Evolutionary conservation across 2,888 invertebrate species (phyloP), one percentile per base, ranked within the genome.

Genomic region (Apodemia mormo): DNA sequence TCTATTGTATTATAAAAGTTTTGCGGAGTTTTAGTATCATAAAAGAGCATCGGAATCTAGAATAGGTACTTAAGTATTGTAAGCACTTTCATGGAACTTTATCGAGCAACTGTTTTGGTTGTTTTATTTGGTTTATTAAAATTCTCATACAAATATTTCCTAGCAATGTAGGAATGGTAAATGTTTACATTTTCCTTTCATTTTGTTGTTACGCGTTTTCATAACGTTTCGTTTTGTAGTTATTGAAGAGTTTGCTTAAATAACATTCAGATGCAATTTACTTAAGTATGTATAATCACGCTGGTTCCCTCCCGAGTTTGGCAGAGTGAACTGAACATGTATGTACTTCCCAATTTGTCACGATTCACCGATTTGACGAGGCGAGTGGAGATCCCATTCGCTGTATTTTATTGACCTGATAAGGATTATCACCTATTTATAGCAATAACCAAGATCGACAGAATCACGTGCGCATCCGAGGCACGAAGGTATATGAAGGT

Each of bases 91-190:
- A 29, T 7, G 61, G 61, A 61, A 61, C 61, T 61, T 61, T 61
- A 37, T 61, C 61, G 37, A 9, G 33, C 9, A 61, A 61, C 30
- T 33, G 30, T 49, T 61, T 61, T 33, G 33, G 58, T 61, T 33
- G 58, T 61, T 61, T 12, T 61, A 61, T 30, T 61, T 61, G 30
- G 30, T 61, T 61, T 61, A 61, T 61, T 61, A 58, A 58, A 58
- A 58, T 58, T 58, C 56, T 56, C 29, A 29, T 56, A 56, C 56
- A 56, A 56, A 56, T 29, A 56, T 56, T 56, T 56, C 29, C 56
- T 9, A 29, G 29, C 29, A 8, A 22, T 12, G n/a, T 56, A 56
- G 8, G 56, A 22, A 29, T n/a, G n/a, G 56, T 56, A 22, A n/a
- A n/a, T 56, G 29, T 1, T 9, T 22, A 30, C 22, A 58, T 22